These are phyloP conservation scores for Meda fulgida DNA, from an alignment of 2,797 vertebrate species.

Conservation along the genomic window DNA sequence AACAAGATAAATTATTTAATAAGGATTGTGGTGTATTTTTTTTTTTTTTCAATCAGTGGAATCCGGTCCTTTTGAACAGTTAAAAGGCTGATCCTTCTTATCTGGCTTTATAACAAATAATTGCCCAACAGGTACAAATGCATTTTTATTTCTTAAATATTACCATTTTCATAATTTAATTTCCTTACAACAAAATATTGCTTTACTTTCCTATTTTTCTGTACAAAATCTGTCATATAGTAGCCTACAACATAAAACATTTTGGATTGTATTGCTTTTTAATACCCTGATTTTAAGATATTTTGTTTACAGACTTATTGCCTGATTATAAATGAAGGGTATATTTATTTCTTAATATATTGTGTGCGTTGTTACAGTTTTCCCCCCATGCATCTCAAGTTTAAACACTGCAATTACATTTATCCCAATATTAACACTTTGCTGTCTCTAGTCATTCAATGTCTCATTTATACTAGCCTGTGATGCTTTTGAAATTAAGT, in stretches of 20 bases:
- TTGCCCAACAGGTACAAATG: not conserved
- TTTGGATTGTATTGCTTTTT: no score
- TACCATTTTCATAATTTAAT: no score
- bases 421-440: no score
- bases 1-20: not conserved
- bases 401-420: no score
- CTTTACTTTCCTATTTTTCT: not conserved
- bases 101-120: not conserved
- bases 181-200: not conserved
- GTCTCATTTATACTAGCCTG: no score
- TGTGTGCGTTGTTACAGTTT: no score
- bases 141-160: not conserved
- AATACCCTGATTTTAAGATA: not conserved
- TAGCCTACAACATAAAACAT: not conserved
- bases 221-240: slow-evolving; percentile 1
- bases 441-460: no score
- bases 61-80: not conserved
- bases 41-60: not conserved
- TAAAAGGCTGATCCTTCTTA: not conserved
- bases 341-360: no score
- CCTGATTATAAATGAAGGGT: not conserved
- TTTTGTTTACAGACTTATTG: not conserved
- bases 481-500: no score
- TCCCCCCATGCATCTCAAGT: no score
- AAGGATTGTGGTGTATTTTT: no score